Conservation (phyloP, 2,113 vertebrate genomes). For the Puntigrus tetrazona region DNA sequence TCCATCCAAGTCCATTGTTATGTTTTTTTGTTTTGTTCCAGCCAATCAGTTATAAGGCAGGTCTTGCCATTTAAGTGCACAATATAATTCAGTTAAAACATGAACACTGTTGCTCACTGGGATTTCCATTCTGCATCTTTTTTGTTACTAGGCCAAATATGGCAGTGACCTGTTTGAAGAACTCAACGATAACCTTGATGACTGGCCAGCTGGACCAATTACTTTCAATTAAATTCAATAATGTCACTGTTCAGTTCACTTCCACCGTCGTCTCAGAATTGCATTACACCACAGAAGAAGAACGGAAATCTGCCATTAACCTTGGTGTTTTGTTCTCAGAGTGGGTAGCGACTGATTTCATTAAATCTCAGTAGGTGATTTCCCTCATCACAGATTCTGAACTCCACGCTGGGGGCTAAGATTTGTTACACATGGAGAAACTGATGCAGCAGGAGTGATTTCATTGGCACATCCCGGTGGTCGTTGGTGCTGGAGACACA, state of each 20-base stretch:
- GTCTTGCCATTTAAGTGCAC: neutral
- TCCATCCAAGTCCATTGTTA: too few species aligned
- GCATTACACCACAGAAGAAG: conserved; percentile 10
- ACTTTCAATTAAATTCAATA: neutral
- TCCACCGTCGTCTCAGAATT: neutral
- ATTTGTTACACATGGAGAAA: conserved; percentile 34
- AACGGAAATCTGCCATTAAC: conserved; percentile 1
- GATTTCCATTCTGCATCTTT: neutral
- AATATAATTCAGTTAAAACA: neutral
- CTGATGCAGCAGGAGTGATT: conserved; percentile 42
- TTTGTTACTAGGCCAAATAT: neutral
- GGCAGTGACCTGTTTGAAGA: neutral
- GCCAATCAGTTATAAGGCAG: neutral
- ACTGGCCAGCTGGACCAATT: neutral
- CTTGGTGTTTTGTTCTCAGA: neutral
- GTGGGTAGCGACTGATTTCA: neutral
- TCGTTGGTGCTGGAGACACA: conserved; percentile 25
- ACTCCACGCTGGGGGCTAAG: neutral
- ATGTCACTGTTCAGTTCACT: neutral
- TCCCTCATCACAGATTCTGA: neutral
- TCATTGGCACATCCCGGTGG: conserved; percentile 9
- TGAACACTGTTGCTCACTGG: neutral
- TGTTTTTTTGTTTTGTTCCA: neutral
- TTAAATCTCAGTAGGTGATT: neutral
- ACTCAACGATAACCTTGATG: neutral